Conservation (phyloP, 2,113 vertebrate species). For the Channa maculata region DNA sequence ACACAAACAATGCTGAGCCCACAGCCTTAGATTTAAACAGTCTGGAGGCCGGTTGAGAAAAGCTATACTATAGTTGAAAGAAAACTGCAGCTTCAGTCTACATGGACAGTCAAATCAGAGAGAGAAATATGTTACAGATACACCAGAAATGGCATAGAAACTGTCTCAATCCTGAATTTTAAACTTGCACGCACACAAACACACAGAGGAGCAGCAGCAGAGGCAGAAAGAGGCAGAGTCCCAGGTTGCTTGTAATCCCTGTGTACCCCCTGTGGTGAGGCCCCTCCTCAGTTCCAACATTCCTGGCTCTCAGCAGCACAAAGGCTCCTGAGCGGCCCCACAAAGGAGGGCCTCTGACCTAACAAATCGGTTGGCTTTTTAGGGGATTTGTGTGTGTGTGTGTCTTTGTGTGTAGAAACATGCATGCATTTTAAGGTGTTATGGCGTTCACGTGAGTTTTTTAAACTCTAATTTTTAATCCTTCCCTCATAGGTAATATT, state of each 20-base stretch:
- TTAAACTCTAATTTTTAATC: too few relatives aligned
- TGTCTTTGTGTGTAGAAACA: conserved; percentile 27
- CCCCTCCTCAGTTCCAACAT: conserved; percentile 90
- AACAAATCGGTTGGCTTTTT: conserved; percentile 80
- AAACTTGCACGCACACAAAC: conserved; percentile 53
- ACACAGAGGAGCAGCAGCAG: conserved; percentile 78
- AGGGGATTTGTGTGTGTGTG: conserved; percentile 23
- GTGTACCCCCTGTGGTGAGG: conserved; percentile 90
- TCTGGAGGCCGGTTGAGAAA: too few relatives aligned
- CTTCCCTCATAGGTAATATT: too few relatives aligned
- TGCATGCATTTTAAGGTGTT: too few relatives aligned
- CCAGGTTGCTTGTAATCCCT: conserved; percentile 99
- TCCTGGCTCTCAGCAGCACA: conserved; percentile 93
- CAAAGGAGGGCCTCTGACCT: conserved; percentile 81
- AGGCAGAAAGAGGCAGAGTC: conserved; percentile 99
- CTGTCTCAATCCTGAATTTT: conserved; percentile 19
- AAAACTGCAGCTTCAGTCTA: too few relatives aligned
- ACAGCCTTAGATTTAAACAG: too few relatives aligned
- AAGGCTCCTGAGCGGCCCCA: conserved; percentile 86
- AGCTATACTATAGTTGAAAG: too few relatives aligned
- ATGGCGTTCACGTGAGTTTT: too few relatives aligned
- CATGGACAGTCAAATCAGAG: too few relatives aligned
- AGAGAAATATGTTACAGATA: too few relatives aligned
- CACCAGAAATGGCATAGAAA: not conserved
- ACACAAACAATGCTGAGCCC: too few relatives aligned